Percentiles rank a stretch among this genome's conserved stretches.
Evolutionary conservation across 2,113 vertebrate species (phyloP).

Genomic region (Coracopsis vasa): DNA sequence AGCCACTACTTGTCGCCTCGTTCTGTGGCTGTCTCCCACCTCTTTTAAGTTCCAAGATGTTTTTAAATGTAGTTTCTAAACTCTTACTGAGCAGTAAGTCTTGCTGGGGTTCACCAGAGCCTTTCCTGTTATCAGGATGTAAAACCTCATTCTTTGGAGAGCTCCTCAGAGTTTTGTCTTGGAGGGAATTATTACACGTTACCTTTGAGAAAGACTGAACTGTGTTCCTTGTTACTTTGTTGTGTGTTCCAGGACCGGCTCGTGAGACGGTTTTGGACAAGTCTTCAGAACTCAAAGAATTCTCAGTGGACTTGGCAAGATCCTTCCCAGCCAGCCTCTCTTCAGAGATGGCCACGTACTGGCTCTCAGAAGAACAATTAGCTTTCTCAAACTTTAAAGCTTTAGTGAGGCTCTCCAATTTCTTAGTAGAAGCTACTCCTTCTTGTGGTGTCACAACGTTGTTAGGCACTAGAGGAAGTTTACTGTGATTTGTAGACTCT

Average conservation of each 20-base stretch:
- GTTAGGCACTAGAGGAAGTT: constrained; percentile 80
- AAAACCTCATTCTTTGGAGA: constrained; percentile 78
- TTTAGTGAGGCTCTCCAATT: constrained; percentile 69
- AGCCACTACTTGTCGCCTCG: constrained; percentile 61
- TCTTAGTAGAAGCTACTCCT: constrained; percentile 67
- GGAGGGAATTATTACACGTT: constrained; percentile 72
- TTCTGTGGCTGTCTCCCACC: constrained; percentile 76
- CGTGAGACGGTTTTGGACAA: constrained; percentile 63
- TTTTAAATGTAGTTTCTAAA: constrained; percentile 86
- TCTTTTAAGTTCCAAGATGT: constrained; percentile 86
- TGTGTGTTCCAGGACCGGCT: constrained; percentile 50
- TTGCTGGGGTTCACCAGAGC: constrained; percentile 67
- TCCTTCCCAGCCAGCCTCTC: constrained; percentile 65
- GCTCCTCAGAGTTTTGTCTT: constrained; percentile 72
- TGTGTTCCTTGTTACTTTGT: constrained; percentile 61
- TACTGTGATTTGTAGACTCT: constrained; percentile 72
- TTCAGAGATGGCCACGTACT: constrained; percentile 44
- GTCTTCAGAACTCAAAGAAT: constrained; percentile 65
- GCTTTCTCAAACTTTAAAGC: constrained; percentile 73
- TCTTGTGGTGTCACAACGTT: constrained; percentile 73
- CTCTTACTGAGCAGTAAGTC: constrained; percentile 76
- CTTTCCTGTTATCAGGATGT: constrained; percentile 71
- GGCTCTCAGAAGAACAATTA: constrained; percentile 67
- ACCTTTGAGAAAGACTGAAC: constrained; percentile 64
- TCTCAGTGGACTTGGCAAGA: constrained; percentile 54